phyloP scores from a whole-genome alignment of 2,888 invertebrate genomes.

The Bursaphelenchus okinawaensis region DNA sequence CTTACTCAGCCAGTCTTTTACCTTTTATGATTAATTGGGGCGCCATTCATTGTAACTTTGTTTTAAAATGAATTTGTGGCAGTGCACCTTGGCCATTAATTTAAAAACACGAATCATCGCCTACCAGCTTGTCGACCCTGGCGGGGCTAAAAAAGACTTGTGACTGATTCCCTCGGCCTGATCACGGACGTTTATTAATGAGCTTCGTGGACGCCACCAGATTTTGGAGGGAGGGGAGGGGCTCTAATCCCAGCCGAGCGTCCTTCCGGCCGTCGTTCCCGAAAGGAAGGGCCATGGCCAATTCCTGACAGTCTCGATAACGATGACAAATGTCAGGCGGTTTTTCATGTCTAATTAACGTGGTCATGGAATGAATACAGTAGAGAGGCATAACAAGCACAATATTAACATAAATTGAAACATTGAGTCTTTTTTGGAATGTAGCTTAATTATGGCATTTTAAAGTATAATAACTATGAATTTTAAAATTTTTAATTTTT shows the following conservation, averaged over 20 bases:
- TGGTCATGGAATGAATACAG: no score
- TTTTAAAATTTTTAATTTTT: no score
- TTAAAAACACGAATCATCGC: not conserved
- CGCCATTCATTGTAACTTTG: not conserved
- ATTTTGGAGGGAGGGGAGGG: not conserved
- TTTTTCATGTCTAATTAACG: no score
- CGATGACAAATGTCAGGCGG: not conserved
- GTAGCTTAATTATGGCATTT: no score
- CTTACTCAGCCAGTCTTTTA: no score
- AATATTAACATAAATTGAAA: no score
- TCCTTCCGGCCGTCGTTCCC: not conserved
- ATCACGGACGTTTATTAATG: constrained; percentile 15
- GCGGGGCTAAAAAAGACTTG: not conserved
- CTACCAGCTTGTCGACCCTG: not conserved
- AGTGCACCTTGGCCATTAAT: not conserved
- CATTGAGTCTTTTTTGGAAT: no score
- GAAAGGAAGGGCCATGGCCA: not conserved
- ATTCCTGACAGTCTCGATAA: not conserved
- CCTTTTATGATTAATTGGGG: not conserved
- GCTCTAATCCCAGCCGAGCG: not conserved
- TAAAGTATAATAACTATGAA: no score
- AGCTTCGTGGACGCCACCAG: not conserved
- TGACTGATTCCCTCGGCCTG: not conserved
- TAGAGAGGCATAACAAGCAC: no score
- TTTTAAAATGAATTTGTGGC: not conserved